Evolutionary conservation across 1,140 invertebrate genomes (phyloP), one percentile per base, ranked within the genome.

Genomic region (Oncopodura yosiiana): DNA sequence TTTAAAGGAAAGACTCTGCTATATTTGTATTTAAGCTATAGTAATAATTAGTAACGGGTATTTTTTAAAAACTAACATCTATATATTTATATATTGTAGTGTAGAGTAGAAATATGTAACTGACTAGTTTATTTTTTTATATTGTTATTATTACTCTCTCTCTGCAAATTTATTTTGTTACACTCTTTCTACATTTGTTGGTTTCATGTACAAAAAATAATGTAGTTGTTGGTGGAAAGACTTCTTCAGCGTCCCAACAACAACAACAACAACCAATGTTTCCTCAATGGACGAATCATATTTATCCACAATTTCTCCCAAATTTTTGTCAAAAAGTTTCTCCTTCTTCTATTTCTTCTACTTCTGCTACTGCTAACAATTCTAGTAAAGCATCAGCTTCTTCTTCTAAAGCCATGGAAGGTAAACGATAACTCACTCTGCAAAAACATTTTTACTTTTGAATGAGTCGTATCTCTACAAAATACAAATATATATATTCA

Each of bases 201-300:
- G 24, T 49, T 24, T 49, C 14, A 32, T 50, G 14, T 39, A 34
- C 32, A 14, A 50, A 29, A 41, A 24, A 27, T 56, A 37, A 44
- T 46, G 53, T 56, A 32, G 53, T 56, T 56, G 46, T 49, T 27
- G 29, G 27, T 32, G 53, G 53, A 29, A 49, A 56, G 49, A 26
- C 53, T 48, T 16, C 44, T 45, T 53, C 57, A n/a, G n/a, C n/a
- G 38, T 54, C 51, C 52, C 57, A 59, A 45, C 58, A 34, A 8
- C 30, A 34, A 8, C 30, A 34, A 24, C 53, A 56, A 44, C 45
- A 58, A 53, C 86, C 87, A 66, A 77, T 88, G 68, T 90, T 89
- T 71, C 86, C 86, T 65, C 86, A 89, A 75, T 89, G 87, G 86
- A 88, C 86, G 65, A 86, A 89, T 74, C 86, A 89, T 75, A 86